Base-by-base conservation (phyloP, 2,888 invertebrate species). In the Gerris lacustris region DNA sequence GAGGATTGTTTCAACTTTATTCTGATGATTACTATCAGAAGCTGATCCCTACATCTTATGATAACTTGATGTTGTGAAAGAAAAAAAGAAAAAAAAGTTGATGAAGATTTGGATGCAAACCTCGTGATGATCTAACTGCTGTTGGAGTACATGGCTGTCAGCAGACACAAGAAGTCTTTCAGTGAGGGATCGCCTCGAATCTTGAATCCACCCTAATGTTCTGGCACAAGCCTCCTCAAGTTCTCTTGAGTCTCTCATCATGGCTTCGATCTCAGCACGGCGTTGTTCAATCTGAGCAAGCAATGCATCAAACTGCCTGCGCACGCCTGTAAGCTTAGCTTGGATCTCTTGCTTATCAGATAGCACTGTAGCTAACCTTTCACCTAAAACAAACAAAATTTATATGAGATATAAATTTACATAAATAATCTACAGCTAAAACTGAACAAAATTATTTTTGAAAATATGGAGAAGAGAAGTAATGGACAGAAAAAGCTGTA, bases 311-410 rank as follows among this genome's bases (percentile, higher is more conserved):
- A 94, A 94, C 78, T 94, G 90, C 68, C 94, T 85, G 31, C 89
- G 93, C n/a, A 95, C 87, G 4, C 90, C 90, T 0, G 89, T 86
- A 70, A 97, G 84, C 79, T 96, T 95, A 75, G 87, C 88, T 81
- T 91, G 91, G 67, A 97, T 92, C 82, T 97, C 96, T 66, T 92
- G 91, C 69, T 92, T 86, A 0, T 97, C 96, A 44, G 93, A 91
- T 62, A 96, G 82, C 47, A 94, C 92, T 63, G 11, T 9, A 45
- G n/a, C 55, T 11, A 55, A 15, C 9, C 55, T 9, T 15, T 55
- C 55, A 55, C 55, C 55, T 55, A 5, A 11, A 31, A 31, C 4
- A 31, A 31, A 31, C 31, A 31, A 31, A 31, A 31, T 31, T 31
- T 31, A 31, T 4, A 31, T 31, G 31, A 31, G 4, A 31, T 31